Percentiles rank a stretch among this genome's conserved stretches.
phyloP scores from a whole-genome alignment of 1,140 invertebrate genomes.

The Babylonia areolata region DNA sequence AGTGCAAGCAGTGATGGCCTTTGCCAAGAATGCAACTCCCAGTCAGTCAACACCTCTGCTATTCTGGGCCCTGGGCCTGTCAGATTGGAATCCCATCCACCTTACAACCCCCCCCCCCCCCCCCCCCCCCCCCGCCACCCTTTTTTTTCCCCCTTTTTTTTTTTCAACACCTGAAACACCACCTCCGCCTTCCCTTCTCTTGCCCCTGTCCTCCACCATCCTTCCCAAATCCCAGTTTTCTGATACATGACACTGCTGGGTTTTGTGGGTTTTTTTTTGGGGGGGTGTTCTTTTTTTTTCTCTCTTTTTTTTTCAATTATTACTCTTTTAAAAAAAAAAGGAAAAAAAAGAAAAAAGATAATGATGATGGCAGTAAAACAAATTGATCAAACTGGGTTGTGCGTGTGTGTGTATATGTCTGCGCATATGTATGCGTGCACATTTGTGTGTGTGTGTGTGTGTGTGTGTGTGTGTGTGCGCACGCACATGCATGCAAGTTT shows the following conservation, averaged over 20 bases:
- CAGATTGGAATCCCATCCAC: background rate
- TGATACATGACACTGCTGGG: no score
- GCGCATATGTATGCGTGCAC: slow-evolving; percentile 7
- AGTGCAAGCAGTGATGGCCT: background rate
- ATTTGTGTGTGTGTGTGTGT: background rate
- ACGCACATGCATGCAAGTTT: background rate
- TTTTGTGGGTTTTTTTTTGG: no score
- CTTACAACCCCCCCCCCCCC: no score
- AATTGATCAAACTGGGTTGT: no score
- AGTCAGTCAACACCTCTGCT: background rate
- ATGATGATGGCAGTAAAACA: no score
- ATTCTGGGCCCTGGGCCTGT: background rate
- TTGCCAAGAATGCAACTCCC: background rate
- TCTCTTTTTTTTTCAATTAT: no score
- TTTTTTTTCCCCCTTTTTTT: background rate
- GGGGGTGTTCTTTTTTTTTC: background rate
- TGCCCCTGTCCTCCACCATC: no score
- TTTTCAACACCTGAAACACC: background rate
- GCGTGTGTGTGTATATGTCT: slow-evolving; percentile 9
- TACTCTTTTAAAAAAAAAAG: no score
- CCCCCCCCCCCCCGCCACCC: no score
- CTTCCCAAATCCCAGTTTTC: no score
- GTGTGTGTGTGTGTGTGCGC: slow-evolving; percentile 12
- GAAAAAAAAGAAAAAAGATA: no score
- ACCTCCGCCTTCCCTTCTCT: background rate